Base-by-base conservation (phyloP, 2,113 vertebrate genomes). In the Apus apus region DNA sequence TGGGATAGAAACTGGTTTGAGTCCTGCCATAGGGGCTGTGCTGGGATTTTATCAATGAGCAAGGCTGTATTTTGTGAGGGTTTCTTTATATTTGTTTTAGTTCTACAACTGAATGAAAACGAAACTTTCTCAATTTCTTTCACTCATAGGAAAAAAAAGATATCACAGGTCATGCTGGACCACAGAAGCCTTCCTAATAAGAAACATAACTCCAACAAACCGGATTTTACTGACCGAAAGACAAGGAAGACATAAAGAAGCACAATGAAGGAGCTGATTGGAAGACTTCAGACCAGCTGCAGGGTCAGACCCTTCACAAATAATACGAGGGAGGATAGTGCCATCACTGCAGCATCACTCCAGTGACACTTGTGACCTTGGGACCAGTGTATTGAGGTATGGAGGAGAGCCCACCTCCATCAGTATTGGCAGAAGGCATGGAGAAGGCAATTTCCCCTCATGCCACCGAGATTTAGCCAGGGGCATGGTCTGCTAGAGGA, bases 381-480 rank as follows among this genome's bases (percentile, higher is more conserved):
- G 40, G 40, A 38, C 6, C 34, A 34, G 18, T 17, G 11, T 62
- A 9, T 10, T 27, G 11, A 17, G 22, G 7, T 54, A 2, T 0
- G 3, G 65, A 93, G 54, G 34, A 83, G 76, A 89, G 21, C 11
- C 22, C 34, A 67, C 9, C 13, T 67, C 66, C 45, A 38, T 25
- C 51, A 64, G 17, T 0, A 75, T 27, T 11, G 30, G 32, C 16
- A 89, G 65, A 64, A 56, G 21, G 26, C 15, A 18, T 3, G 13
- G 66, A 72, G 48, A 61, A 61, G 36, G 6, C 11, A 80, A 45
- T 26, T 57, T 65, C n/a, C 18, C 50, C 36, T 87, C 0, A 0
- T 50, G 29, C 8, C 34, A 76, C 32, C 2, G 14, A 3, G 18
- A 34, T 61, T 64, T 61, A 88, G 8, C 29, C 34, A 46, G 26